Base-by-base conservation (phyloP, 2,113 vertebrate species). In the Bos javanicus region DNA sequence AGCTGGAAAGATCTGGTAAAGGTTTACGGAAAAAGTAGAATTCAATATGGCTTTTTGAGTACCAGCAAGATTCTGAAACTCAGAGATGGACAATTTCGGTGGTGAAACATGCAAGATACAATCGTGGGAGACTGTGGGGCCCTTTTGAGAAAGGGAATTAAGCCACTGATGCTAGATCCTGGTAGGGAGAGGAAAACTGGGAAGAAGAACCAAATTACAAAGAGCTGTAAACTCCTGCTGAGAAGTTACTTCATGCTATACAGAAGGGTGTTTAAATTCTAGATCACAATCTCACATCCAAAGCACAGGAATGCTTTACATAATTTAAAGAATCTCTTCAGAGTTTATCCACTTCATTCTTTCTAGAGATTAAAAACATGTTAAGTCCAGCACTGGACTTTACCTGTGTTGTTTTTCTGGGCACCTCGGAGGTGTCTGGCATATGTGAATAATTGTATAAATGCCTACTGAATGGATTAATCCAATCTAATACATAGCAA, bases 341-440 rank as follows among this genome's bases (percentile, higher is more conserved):
- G 82, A 93, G 60, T 19, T 71, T 36, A 90, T 76, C 26, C 93
- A 82, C 74, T 30, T 76, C 80, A 92, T 57, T 96, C 94, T 94
- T 88, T 64, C 54, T 54, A 82, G 46, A 87, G 50, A 96, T 84
- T 67, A 94, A 96, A 95, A 96, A 83, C 71, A 89, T 9, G 52
- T 26, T 71, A 60, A 82, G 46, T 94, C 28, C 25, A 89, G 39
- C 52, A 80, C 33, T 90, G 50, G 82, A 78, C 88, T 90, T 82
- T 83, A 93, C 56, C 91, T 80, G 56, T 87, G 67, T 78, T 83
- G 88, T 59, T 97, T 97, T 95, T 90, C 64, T 64, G 5, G 6
- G 91, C 71, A 97, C 67, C 74, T 71, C 57, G 16, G 93, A 92
- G 25, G 25, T 25, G 12, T 59, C 48, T 57, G 54, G 52, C 50